Percentiles rank a stretch among this genome's conserved stretches.
Conservation (phyloP, 1,140 invertebrate species). For the Heliothis subflexa region DNA sequence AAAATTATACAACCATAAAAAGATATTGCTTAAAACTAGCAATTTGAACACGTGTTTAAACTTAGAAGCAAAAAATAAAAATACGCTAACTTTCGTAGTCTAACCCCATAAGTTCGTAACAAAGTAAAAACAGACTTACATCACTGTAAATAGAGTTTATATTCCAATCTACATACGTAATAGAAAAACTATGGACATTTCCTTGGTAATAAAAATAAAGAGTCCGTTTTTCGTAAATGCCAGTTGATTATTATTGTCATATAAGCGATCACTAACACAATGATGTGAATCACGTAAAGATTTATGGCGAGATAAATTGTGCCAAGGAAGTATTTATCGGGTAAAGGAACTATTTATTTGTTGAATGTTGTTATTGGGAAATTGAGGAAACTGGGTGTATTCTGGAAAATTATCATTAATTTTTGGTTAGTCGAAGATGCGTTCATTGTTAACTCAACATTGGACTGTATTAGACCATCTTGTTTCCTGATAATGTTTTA, state of each 20-base stretch:
- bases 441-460: too few relatives aligned
- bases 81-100: too few relatives aligned
- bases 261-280: neutral
- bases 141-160: neutral
- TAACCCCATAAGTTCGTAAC: too few relatives aligned
- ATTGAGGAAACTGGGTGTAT: neutral
- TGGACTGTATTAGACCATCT: too few relatives aligned
- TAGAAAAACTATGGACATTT: constrained; percentile 14
- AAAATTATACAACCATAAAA: too few relatives aligned
- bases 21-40: too few relatives aligned
- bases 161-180: neutral
- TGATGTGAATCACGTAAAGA: neutral
- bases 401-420: too few relatives aligned
- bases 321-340: neutral
- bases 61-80: too few relatives aligned
- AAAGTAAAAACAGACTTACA: too few relatives aligned
- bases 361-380: neutral
- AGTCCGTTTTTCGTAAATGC: constrained; percentile 21
- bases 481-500: too few relatives aligned
- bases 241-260: constrained; percentile 24
- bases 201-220: constrained; percentile 7
- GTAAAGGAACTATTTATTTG: neutral
- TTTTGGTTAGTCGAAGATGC: too few relatives aligned
- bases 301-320: constrained; percentile 22
- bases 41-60: too few relatives aligned